Conservation (phyloP, 2,888 invertebrate genomes). For the Pseudolycoriella hygida region DNA sequence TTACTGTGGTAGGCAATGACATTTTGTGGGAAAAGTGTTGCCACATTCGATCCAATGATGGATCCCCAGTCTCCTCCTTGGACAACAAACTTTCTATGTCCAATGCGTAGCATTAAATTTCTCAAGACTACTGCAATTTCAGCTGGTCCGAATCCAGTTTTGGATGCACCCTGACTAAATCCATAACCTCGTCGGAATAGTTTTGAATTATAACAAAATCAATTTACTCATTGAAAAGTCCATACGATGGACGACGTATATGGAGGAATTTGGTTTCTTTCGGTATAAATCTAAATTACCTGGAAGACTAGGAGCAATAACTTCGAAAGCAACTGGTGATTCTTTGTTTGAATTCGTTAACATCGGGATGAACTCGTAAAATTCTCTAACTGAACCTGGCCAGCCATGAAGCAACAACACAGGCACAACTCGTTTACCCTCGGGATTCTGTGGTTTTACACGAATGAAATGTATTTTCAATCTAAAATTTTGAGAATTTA, state of each 20-base stretch:
- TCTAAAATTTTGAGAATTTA: slow-evolving; percentile 17
- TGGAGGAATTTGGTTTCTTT: too few relatives aligned
- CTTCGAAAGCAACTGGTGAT: slow-evolving; percentile 45
- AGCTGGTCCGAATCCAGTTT: slow-evolving; percentile 38
- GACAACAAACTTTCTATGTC: slow-evolving; percentile 41
- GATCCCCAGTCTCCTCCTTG: slow-evolving; percentile 79
- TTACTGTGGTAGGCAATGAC: slow-evolving; percentile 43
- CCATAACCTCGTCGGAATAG: slow-evolving; percentile 38
- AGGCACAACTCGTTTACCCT: slow-evolving; percentile 30
- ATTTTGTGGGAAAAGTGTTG: slow-evolving; percentile 42
- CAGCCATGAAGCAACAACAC: slow-evolving; percentile 65
- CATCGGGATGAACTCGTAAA: slow-evolving; percentile 53
- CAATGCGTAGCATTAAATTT: slow-evolving; percentile 49
- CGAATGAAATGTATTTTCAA: slow-evolving; percentile 58
- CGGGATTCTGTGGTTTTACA: slow-evolving; percentile 33
- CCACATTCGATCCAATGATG: slow-evolving; percentile 39
- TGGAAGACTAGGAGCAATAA: slow-evolving; percentile 48
- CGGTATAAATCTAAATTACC: too few relatives aligned
- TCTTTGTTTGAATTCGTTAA: slow-evolving; percentile 32
- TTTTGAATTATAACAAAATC: too few relatives aligned
- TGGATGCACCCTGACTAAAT: slow-evolving; percentile 40
- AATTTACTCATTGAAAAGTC: too few relatives aligned
- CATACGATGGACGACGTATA: too few relatives aligned
- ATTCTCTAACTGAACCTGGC: slow-evolving; percentile 71
- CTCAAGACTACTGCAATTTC: slow-evolving; percentile 38